These are phyloP conservation scores for Okapia johnstoni DNA, from an alignment of 2,113 vertebrate genomes.

Conservation along the genomic window DNA sequence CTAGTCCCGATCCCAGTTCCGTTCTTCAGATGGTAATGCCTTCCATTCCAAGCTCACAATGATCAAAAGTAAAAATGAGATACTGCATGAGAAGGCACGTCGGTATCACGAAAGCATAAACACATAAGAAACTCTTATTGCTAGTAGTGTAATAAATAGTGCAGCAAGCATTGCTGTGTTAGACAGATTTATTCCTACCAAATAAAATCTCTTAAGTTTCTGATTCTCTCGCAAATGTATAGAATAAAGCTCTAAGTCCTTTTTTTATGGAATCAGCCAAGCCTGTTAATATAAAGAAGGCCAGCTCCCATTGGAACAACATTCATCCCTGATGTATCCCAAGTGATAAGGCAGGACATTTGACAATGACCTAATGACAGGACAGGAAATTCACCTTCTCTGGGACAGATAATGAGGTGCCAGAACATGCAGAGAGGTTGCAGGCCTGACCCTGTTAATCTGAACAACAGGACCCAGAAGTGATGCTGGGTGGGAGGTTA, in stretches of 20 bases:
- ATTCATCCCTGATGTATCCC: neutral
- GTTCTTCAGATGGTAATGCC: neutral
- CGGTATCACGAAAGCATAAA: conserved; percentile 31
- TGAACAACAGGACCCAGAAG: neutral
- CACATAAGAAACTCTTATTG: conserved; percentile 16
- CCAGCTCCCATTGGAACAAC: neutral
- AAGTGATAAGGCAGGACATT: conserved; percentile 1
- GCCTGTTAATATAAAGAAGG: conserved; percentile 27
- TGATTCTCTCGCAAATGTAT: conserved; percentile 41
- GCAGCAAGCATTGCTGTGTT: neutral
- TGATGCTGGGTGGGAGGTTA: neutral
- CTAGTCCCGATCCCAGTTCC: neutral
- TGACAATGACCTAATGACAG: conserved; percentile 6
- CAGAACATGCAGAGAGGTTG: neutral
- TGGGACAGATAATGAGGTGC: neutral
- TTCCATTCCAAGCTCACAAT: neutral
- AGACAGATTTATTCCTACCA: conserved; percentile 46
- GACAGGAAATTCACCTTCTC: neutral
- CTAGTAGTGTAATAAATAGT: conserved; percentile 29
- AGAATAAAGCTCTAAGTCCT: conserved; percentile 10
- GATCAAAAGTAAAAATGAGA: conserved; percentile 42
- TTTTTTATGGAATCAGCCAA: conserved; percentile 33
- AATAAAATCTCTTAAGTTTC: conserved; percentile 48
- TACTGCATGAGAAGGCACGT: neutral
- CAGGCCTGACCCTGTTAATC: neutral